Conservation (phyloP, 2,888 invertebrate species). For the Dryobotodes eremita region DNA sequence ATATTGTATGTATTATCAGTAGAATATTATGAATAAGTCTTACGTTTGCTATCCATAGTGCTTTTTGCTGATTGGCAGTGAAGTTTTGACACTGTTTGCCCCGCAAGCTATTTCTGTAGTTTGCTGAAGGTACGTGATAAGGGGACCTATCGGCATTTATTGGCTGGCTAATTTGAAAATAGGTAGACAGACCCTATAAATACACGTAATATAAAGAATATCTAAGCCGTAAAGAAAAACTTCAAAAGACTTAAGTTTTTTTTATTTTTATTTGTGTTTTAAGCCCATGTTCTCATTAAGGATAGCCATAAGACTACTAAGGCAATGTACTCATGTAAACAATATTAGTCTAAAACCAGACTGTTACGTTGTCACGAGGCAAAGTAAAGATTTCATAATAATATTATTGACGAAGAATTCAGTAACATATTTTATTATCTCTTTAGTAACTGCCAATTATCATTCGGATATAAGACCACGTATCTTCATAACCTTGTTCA, state of each 20-base stretch:
- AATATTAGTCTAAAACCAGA: not conserved
- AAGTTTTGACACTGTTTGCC: slow-evolving; percentile 25
- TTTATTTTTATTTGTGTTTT: no score
- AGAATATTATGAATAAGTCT: slow-evolving; percentile 47
- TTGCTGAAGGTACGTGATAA: slow-evolving; percentile 8
- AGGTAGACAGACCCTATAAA: not conserved
- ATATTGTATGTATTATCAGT: slow-evolving; percentile 54
- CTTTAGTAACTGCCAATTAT: not conserved
- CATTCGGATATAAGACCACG: not conserved
- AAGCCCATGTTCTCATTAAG: slow-evolving; percentile 2
- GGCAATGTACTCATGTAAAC: not conserved
- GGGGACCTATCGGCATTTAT: slow-evolving; percentile 18
- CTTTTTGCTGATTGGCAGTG: slow-evolving; percentile 28
- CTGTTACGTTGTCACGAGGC: not conserved
- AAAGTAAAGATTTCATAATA: not conserved
- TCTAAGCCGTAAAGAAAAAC: no score
- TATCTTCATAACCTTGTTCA: not conserved
- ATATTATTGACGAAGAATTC: slow-evolving; percentile 1
- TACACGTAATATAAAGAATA: not conserved
- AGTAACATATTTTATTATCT: slow-evolving; percentile 1
- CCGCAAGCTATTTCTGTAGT: slow-evolving; percentile 20
- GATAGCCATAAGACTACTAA: not conserved
- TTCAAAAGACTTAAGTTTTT: no score
- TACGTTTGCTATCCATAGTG: slow-evolving; percentile 27
- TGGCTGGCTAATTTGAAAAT: not conserved